Percentiles rank a stretch among this genome's conserved stretches.
Conservation (phyloP, 2,888 invertebrate species). For the Nebria salina region DNA sequence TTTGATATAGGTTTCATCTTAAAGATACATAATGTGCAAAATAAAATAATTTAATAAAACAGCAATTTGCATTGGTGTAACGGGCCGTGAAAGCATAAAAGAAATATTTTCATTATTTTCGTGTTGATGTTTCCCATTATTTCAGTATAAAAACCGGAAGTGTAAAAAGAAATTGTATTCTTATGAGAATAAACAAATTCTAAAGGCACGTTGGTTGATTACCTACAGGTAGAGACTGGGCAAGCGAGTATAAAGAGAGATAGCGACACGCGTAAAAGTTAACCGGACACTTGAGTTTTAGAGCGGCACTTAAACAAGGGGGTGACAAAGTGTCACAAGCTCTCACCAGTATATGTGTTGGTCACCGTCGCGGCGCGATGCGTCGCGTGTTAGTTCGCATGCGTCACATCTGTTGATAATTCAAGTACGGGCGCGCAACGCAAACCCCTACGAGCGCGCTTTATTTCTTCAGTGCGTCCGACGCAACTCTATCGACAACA, state of each 20-base stretch:
- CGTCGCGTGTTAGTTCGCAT: constrained; percentile 32
- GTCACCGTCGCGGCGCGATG: constrained; percentile 28
- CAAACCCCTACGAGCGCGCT: not conserved
- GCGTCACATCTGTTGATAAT: constrained; percentile 35
- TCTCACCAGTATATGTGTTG: not conserved
- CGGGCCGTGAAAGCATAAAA: no score
- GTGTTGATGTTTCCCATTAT: no score
- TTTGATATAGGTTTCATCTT: no score
- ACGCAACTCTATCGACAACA: constrained; percentile 9
- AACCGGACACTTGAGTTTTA: constrained; percentile 45
- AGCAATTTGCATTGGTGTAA: no score
- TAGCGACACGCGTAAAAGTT: constrained; percentile 24
- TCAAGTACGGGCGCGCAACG: not conserved
- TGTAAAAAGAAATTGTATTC: not conserved
- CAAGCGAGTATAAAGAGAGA: not conserved
- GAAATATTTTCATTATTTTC: no score
- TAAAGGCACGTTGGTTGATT: not conserved
- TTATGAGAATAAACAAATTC: not conserved
- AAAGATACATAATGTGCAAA: no score
- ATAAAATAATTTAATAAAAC: no score
- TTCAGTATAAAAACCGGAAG: no score
- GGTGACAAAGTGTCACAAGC: constrained; percentile 47
- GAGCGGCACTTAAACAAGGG: constrained; percentile 48
- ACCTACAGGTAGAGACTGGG: not conserved
- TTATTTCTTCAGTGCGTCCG: constrained; percentile 23